These are phyloP conservation scores for Oostethus manadensis DNA, from an alignment of 2,113 vertebrate genomes.

Conservation along the genomic window DNA sequence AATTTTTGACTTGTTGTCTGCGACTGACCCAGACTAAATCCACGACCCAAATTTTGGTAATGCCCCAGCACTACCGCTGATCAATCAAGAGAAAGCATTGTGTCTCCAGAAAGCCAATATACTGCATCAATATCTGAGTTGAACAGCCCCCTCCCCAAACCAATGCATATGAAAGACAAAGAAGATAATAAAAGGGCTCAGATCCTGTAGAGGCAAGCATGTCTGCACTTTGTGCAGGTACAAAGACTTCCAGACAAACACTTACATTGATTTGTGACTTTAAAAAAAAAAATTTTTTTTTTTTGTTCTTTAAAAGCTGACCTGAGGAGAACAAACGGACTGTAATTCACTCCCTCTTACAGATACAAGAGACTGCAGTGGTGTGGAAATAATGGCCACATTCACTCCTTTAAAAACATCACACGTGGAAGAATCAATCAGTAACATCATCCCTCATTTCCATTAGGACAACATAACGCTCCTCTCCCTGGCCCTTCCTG, in stretches of 20 bases:
- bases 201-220: slow-evolving; percentile 2
- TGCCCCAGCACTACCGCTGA: slow-evolving; percentile 52
- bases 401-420: slow-evolving; percentile 53
- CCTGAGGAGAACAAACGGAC: slow-evolving; percentile 30
- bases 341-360: slow-evolving; percentile 38
- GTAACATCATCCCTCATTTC: slow-evolving; percentile 56
- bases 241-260: slow-evolving; percentile 4
- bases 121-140: slow-evolving; percentile 60
- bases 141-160: slow-evolving; percentile 13
- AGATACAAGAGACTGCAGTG: slow-evolving; percentile 35
- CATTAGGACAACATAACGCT: slow-evolving; percentile 59
- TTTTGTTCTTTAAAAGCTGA: slow-evolving; percentile 29
- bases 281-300: too few species aligned
- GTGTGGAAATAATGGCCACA: slow-evolving; percentile 43
- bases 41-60: too few species aligned
- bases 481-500: slow-evolving; percentile 32
- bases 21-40: too few species aligned
- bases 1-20: too few species aligned
- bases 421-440: slow-evolving; percentile 47
- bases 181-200: neutral
- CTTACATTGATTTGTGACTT: slow-evolving; percentile 21
- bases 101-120: slow-evolving; percentile 58
- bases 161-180: slow-evolving; percentile 44
- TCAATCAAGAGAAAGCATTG: slow-evolving; percentile 61
- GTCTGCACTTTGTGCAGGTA: slow-evolving; percentile 4